Evolutionary conservation across 30 jellyfish, hydroid and myxozoan genomes (phyloP), one percentile per base, ranked within the genome.

Genomic region (Nemopilema nomurai): DNA sequence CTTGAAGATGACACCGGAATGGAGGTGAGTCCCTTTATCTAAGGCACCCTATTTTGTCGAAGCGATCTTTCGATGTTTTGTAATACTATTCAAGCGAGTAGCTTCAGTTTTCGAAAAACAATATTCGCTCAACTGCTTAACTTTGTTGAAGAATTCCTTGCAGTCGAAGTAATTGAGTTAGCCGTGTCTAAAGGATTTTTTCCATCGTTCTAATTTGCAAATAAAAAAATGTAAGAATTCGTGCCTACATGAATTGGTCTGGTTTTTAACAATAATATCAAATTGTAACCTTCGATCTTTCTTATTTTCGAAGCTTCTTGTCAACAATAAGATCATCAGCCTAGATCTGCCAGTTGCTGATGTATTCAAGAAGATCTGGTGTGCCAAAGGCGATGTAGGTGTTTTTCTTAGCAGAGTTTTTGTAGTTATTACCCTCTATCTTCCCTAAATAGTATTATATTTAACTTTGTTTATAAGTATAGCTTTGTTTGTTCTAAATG

Each of bases 1-100:
- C 96, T 92, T 30, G 98, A 92, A 87, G 98, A 92, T 77, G 98
- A 92, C 49, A 92, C 98, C 0, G 98, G 98, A 31, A 92, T 92
- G 98, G 98, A 92, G 95, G 95, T 86, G 76, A 24, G 64, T 52
- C 29, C 30, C 13, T 41, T 6, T 41, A 41, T 41, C 57, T 41
- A 41, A 3, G 57, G 57, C 6, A 41, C 57, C 57, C 13, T 13
- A 41, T 3, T 41, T 3, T 41, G 13, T 13, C 57, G 13, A n/a
- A n/a, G n/a, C 57, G 13, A 41, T 6, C 57, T 41, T 41, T 41
- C 57, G 6, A 13, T 41, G 57, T 13, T 41, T 41, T 41, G 13
- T 41, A 3, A 41, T 41, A 13, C 13, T 41, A 41, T 41, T 41
- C 57, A 41, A 3, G 57, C 13, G 57, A 41, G 57, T 41, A 41